phyloP scores from a whole-genome alignment of 2,797 vertebrate genomes.

The Mycteria americana region DNA sequence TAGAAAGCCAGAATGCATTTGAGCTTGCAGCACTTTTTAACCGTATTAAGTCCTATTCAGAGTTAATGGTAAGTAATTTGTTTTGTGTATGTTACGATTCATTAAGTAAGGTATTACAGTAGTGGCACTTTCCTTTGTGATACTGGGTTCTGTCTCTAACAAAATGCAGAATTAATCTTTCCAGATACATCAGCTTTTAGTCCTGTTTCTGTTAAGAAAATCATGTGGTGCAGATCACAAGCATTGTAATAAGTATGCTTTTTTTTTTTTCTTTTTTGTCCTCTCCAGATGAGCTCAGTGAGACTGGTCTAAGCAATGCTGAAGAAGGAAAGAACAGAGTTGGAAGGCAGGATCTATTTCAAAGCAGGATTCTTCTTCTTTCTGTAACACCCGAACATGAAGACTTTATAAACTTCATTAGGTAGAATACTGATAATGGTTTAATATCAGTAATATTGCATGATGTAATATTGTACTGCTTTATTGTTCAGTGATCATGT shows the following conservation, averaged over 20 bases:
- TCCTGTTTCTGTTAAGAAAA: not conserved
- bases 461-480: not conserved
- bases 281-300: not conserved
- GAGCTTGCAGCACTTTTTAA: not conserved
- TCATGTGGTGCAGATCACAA: not conserved
- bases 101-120: not conserved
- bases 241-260: not conserved
- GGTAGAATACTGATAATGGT: not conserved
- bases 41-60: not conserved
- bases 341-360: not conserved
- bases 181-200: not conserved
- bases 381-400: not conserved
- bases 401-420: not conserved
- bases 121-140: not conserved
- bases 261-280: not conserved
- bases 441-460: not conserved
- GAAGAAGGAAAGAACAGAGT: not conserved
- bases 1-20: not conserved
- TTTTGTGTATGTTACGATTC: not conserved
- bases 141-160: not conserved
- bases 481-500: not conserved
- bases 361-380: not conserved
- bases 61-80: constrained; percentile 6
- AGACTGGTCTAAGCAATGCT: not conserved
- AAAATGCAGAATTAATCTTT: not conserved